Evolutionary conservation across 2,113 vertebrate species (phyloP), one percentile per base, ranked within the genome.

Genomic region (Trogon melanurus): DNA sequence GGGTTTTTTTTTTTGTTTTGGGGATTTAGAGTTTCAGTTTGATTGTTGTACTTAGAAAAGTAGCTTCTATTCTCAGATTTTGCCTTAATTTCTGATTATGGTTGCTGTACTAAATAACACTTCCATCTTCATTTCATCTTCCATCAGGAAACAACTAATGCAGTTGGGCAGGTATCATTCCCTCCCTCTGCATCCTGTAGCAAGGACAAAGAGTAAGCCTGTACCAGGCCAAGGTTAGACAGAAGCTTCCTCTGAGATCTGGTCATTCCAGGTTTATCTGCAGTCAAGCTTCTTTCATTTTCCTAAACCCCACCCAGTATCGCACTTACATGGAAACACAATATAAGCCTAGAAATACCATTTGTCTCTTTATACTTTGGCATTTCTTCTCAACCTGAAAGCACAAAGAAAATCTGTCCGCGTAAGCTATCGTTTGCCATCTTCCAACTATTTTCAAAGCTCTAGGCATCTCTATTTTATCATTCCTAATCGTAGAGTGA

Each of bases 311-410:
- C 23, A 53, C 8, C 5, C 26, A 36, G 12, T 76, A 34, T 47
- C 88, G 30, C 30, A 17, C 20, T 38, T 58, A 54, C 7, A 27
- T 3, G 14, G 67, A 74, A 83, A 67, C 23, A 58, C 21, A 57
- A 54, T 3, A 1, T 53, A 86, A 44, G 44, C 29, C 36, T 83
- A 47, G n/a, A 76, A 88, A 78, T 21, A 83, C 2, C 23, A 6
- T 71, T 81, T 76, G 6, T 54, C 56, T 88, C 13, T 8, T 27
- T 45, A 45, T 48, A 54, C 11, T 10, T 25, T 73, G 23, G 26
- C n/a, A 50, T 83, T 91, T 90, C 34, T 88, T 88, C 79, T 83
- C 51, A 62, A 89, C 27, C n/a, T 80, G 56, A 88, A 93, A 88
- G 44, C 16, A 66, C 27, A 60, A 88, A 80, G 56, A 83, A 83